Conservation (phyloP, 2,888 invertebrate genomes). For the Amphimallon solstitiale region DNA sequence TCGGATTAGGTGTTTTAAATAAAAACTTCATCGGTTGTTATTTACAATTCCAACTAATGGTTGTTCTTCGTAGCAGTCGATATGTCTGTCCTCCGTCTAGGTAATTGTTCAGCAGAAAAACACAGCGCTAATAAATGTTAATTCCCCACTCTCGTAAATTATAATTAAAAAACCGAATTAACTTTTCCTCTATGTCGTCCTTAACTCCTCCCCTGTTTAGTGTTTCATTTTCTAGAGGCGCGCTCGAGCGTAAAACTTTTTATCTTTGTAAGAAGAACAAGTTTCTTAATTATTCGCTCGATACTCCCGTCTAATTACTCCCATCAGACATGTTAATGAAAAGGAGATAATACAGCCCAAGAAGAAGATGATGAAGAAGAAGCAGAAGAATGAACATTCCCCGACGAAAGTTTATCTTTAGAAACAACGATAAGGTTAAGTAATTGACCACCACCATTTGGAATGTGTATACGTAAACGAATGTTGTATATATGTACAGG, state of each 20-base stretch:
- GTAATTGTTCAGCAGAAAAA: neutral
- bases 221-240: too few species aligned
- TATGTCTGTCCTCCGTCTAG: neutral
- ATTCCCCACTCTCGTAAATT: neutral
- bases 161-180: slow-evolving; percentile 16
- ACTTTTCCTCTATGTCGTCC: neutral
- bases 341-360: neutral
- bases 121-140: neutral
- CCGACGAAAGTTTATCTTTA: too few species aligned
- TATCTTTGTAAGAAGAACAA: slow-evolving; percentile 3
- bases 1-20: too few species aligned
- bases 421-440: too few species aligned
- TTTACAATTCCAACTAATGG: too few species aligned
- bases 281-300: slow-evolving; percentile 13
- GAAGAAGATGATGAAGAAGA: too few species aligned
- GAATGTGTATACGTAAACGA: too few species aligned
- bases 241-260: neutral
- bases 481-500: too few species aligned
- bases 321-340: slow-evolving; percentile 2
- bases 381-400: too few species aligned
- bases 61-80: too few species aligned
- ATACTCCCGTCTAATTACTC: slow-evolving; percentile 2
- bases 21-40: too few species aligned
- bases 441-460: too few species aligned
- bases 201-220: neutral